Evolutionary conservation across 2,797 vertebrate genomes (phyloP).

Genomic region (Xenops minutus): DNA sequence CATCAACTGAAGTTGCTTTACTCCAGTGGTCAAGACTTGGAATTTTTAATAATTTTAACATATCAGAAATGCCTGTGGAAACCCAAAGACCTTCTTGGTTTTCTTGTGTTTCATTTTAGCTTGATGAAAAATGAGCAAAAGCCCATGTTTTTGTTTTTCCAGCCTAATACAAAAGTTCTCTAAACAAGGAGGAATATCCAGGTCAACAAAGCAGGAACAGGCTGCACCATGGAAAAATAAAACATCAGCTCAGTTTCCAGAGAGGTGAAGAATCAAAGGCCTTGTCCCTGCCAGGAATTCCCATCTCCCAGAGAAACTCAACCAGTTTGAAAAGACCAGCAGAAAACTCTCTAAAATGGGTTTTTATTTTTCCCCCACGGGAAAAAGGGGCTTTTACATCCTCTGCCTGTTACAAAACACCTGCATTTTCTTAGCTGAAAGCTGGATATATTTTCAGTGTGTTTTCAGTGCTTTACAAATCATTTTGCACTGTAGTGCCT

Average conservation of each 20-base stretch:
- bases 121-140: background rate
- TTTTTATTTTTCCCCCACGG: background rate
- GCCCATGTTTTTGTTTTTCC: background rate
- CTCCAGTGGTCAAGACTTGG: background rate
- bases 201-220: conserved; percentile 34
- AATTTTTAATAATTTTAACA: conserved; percentile 4
- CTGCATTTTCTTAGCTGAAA: background rate
- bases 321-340: background rate
- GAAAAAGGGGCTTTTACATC: background rate
- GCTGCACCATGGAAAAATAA: conserved; percentile 15
- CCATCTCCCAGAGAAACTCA: background rate
- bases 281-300: conserved; percentile 36
- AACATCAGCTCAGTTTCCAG: conserved; percentile 9
- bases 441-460: background rate
- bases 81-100: background rate
- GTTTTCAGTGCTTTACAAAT: background rate
- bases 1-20: background rate
- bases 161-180: background rate
- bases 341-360: background rate
- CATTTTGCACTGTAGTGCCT: background rate
- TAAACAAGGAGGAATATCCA: conserved; percentile 29
- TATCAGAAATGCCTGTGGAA: conserved; percentile 17
- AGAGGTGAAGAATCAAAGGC: conserved; percentile 36
- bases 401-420: background rate
- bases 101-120: background rate